These are phyloP conservation scores for Lumbricus terrestris DNA, from an alignment of 2,888 invertebrate species.

Conservation along the genomic window DNA sequence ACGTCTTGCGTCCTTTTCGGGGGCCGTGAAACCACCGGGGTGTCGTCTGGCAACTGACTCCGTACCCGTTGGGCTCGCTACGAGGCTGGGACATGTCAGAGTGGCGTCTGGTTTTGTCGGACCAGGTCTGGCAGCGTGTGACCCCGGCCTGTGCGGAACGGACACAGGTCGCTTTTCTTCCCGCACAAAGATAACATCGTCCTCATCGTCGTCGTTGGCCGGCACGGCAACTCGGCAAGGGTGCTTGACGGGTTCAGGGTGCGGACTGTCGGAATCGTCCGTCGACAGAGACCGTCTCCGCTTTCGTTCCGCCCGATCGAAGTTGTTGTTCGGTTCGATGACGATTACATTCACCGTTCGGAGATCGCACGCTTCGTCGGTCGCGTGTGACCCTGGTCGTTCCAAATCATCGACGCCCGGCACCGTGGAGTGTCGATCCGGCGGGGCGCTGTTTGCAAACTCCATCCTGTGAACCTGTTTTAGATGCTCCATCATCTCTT, in stretches of 20 bases:
- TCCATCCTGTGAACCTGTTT: background rate
- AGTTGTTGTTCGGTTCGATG: constrained; percentile 6
- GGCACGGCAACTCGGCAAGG: background rate
- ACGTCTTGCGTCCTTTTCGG: background rate
- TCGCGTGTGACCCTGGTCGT: background rate
- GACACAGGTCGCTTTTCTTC: background rate
- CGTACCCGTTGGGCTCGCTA: background rate
- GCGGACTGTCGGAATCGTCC: background rate
- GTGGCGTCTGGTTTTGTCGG: background rate
- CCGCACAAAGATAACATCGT: background rate
- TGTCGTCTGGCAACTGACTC: background rate
- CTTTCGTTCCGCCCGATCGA: background rate
- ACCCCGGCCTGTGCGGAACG: background rate
- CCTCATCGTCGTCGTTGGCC: background rate
- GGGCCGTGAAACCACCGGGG: background rate
- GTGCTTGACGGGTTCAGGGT: background rate
- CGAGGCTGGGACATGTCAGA: background rate
- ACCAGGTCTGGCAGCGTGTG: background rate
- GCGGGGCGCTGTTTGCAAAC: background rate
- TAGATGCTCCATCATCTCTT: background rate
- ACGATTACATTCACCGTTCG: background rate
- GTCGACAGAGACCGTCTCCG: background rate
- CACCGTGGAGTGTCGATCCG: background rate
- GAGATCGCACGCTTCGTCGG: background rate
- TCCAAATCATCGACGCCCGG: background rate